Evolutionary conservation across 2,797 vertebrate genomes (phyloP).

Genomic region (Crocidura indochinensis): DNA sequence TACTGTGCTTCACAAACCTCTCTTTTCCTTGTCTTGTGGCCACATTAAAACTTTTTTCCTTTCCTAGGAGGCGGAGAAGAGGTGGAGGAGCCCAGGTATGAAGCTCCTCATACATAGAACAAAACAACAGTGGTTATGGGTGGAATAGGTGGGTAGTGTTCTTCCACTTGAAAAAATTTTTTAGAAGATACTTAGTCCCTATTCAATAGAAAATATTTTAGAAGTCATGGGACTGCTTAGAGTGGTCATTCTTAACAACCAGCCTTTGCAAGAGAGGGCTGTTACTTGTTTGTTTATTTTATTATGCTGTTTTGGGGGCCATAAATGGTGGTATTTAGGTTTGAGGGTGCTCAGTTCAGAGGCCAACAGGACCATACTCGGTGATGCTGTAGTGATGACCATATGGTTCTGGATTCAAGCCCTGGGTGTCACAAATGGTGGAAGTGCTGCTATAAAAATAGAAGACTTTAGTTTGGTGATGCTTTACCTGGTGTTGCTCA

Average conservation of each 20-base stretch:
- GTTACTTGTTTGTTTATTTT: too few relatives aligned
- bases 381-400: too few relatives aligned
- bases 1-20: neutral
- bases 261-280: neutral
- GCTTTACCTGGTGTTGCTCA: too few relatives aligned
- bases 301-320: too few relatives aligned
- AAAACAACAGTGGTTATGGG: neutral
- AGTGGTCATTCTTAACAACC: neutral
- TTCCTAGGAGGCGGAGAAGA: too few relatives aligned
- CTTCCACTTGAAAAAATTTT: neutral
- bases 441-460: neutral
- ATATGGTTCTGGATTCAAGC: too few relatives aligned
- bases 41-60: neutral
- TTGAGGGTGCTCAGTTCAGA: too few relatives aligned
- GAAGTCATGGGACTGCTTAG: neutral
- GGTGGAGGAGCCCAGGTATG: neutral
- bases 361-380: too few relatives aligned
- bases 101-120: neutral
- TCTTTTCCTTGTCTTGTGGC: constrained; percentile 21
- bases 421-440: too few relatives aligned
- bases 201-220: neutral
- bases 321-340: too few relatives aligned
- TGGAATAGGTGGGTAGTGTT: neutral
- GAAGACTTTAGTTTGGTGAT: too few relatives aligned
- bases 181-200: neutral